Evolutionary conservation across 2,797 vertebrate genomes (phyloP).

Genomic region (Microtus obscurus): DNA sequence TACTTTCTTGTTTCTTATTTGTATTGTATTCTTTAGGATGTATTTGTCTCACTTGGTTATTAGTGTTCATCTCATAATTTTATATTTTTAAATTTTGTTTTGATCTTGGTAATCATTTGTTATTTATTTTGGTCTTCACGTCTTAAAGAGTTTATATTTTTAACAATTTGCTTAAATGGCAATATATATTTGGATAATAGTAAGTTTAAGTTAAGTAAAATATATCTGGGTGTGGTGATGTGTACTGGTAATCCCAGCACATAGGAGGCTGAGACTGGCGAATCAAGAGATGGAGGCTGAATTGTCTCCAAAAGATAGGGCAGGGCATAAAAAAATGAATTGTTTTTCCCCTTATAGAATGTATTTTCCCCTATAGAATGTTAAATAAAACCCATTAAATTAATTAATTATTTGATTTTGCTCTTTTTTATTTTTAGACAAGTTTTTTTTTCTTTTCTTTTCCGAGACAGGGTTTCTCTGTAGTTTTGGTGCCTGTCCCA

Average conservation of each 20-base stretch:
- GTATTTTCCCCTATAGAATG: background rate
- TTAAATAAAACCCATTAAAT: constrained; percentile 12
- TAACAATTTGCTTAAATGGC: background rate
- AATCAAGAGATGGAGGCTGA: background rate
- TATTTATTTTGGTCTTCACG: background rate
- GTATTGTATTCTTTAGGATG: background rate
- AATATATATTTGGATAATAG: background rate
- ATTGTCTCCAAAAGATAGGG: background rate
- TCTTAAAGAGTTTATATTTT: constrained; percentile 1
- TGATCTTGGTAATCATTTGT: constrained; percentile 29
- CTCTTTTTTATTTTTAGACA: background rate
- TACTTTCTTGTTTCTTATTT: background rate
- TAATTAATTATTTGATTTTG: background rate
- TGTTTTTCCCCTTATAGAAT: background rate
- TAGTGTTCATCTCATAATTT: background rate
- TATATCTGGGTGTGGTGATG: background rate
- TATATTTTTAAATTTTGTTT: background rate
- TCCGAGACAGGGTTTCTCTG: too few species aligned
- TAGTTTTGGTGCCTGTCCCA: too few species aligned
- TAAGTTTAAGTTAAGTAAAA: constrained; percentile 32
- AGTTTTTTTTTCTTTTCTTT: background rate
- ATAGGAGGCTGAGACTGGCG: background rate
- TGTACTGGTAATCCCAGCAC: background rate
- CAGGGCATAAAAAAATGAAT: background rate
- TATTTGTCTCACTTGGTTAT: constrained; percentile 17